Base-by-base conservation (phyloP, 2,888 invertebrate genomes). In the Oscheius sp. region DNA sequence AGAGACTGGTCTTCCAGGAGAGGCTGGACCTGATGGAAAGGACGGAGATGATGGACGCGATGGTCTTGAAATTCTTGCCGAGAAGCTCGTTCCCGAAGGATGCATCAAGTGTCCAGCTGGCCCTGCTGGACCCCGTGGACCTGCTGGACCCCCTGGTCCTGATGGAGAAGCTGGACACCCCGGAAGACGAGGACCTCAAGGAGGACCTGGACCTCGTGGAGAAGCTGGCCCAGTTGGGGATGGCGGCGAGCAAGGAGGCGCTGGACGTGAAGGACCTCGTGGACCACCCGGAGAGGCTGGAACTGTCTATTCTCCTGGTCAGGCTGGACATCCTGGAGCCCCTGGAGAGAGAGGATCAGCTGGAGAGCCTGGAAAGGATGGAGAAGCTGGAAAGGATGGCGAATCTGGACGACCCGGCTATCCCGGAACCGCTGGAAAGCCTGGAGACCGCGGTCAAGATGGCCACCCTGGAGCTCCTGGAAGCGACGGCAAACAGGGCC, bases 21-120 rank as follows among this genome's bases (percentile, higher is more conserved):
- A 48, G 12, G 73, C 80, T 31, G 82, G 82, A 67, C 70, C 72
- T 37, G 78, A 78, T 65, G 79, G 77, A 63, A 69, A 71, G 12
- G 65, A 73, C 63, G 77, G 78, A 37, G 72, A 65, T 2, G 45
- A 67, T 17, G 81, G 78, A 45, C 20, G 63, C 4, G 58, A 57
- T 12, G 77, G 78, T 63, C 65, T 64, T 1, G 68, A 69, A 6
- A 68, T 74, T 27, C 8, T 55, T 2, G 72, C 69, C 42, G 74
- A 73, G 1, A 57, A 66, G 23, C 76, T 67, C 10, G 65, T 70
- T 37, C 65, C 66, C 39, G 73, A 73, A 23, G 76, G 73, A 31
- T 81, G 81, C 61, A 76, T 79, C 69, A 71, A 75, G 65, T 80
- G 81, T 61, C 82, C 82, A 34, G 80, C 81, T 23, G 82, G 82